These are phyloP conservation scores for Vespertilio murinus DNA, from an alignment of 2,797 vertebrate genomes.

Conservation along the genomic window DNA sequence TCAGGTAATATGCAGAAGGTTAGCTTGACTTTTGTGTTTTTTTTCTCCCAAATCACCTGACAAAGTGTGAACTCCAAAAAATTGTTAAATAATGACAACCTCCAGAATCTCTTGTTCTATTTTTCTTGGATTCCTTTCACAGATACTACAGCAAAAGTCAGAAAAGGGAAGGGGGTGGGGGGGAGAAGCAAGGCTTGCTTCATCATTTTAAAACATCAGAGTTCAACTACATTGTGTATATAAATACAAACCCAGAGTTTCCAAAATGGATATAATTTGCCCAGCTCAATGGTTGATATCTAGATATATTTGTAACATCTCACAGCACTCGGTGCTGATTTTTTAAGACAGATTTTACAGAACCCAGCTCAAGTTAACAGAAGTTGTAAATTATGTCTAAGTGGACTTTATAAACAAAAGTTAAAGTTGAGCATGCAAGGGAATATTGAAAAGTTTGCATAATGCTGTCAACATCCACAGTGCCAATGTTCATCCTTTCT, in stretches of 20 bases:
- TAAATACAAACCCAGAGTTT: constrained; percentile 73
- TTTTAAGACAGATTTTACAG: constrained; percentile 80
- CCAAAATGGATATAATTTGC: constrained; percentile 67
- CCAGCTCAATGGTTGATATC: constrained; percentile 63
- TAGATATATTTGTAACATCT: constrained; percentile 76
- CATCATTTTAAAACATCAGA: constrained; percentile 66
- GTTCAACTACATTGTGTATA: constrained; percentile 59
- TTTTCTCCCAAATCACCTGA: constrained; percentile 5
- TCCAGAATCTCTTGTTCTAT: constrained; percentile 43
- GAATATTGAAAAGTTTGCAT: constrained; percentile 80
- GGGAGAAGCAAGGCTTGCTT: not conserved
- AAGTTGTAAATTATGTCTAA: constrained; percentile 80
- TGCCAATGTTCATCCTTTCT: constrained; percentile 62
- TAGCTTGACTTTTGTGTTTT: not conserved
- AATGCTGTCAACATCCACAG: constrained; percentile 73
- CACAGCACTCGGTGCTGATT: constrained; percentile 66
- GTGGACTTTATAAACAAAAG: constrained; percentile 81
- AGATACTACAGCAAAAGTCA: constrained; percentile 36
- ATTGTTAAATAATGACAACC: constrained; percentile 19
- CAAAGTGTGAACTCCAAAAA: not conserved
- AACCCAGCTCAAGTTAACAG: constrained; percentile 78
- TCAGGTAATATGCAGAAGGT: constrained; percentile 37
- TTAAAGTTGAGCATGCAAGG: constrained; percentile 74
- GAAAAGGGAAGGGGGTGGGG: not conserved
- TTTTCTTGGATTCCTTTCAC: constrained; percentile 50